Evolutionary conservation across 2,797 vertebrate genomes (phyloP), one percentile per base, ranked within the genome.

Genomic region (Pseudochaenichthys georgianus): DNA sequence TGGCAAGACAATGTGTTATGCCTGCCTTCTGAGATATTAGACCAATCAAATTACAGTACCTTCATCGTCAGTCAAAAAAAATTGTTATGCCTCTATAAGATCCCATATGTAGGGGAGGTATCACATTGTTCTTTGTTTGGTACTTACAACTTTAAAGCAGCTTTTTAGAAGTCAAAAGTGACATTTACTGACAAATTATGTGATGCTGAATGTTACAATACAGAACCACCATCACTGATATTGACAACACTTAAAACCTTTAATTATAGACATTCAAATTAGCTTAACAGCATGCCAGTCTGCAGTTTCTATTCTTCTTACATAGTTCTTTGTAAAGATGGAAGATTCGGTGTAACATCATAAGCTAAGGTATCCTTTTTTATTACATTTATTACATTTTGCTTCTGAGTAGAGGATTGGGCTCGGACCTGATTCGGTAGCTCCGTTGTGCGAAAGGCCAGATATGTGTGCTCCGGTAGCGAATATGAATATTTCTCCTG

Each of bases 321-420:
- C 38, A 71, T 41, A 64, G 43, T 66, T 54, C 23, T 68, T 83
- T 78, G 53, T 54, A 63, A 65, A 46, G 77, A 78, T 66, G 64
- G 63, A 76, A 65, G 60, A 79, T 68, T 88, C 73, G 23, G 3
- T 77, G 76, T 69, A 54, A 82, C 70, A 64, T 73, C 83, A 53
- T 64, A 73, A 74, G 71, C 77, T 72, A 60, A 75, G 73, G 60
- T 77, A 34, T 71, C 70, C 63, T 86, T 76, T 72, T 47, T 73
- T 67, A 53, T 65, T 52, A 17, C 72, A 86, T 83, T 21, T 79
- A 80, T 88, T 72, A 65, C 67, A 86, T 87, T 85, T 69, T 83
- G 57, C 52, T 82, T 77, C 42, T 75, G 63, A 38, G 8, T 70
- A 19, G 66, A 50, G 77, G 82, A 75, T 52, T 55, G 42, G 31